A percentile compares a stretch with the other conserved stretches of the same genome.
Evolutionary conservation across 2,113 vertebrate species (phyloP).

Genomic region (Chelonoidis abingdonii): DNA sequence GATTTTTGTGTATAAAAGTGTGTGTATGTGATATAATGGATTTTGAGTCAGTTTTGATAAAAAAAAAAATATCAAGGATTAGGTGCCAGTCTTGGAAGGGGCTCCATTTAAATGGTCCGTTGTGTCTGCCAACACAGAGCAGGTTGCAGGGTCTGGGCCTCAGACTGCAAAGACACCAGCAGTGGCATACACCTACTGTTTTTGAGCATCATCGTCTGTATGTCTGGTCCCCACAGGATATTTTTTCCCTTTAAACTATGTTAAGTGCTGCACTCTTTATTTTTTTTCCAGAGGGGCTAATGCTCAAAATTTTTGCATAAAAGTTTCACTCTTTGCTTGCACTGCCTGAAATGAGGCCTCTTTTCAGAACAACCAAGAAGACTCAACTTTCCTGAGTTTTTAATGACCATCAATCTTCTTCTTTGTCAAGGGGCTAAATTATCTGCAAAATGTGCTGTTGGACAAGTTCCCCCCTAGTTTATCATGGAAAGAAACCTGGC

Average conservation of each 20-base stretch:
- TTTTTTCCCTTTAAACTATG: neutral
- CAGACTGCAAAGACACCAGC: neutral
- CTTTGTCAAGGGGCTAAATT: neutral
- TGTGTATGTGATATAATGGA: neutral
- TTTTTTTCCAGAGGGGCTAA: neutral
- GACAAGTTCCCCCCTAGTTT: neutral
- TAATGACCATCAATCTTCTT: neutral
- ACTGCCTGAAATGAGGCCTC: neutral
- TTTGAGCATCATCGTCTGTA: neutral
- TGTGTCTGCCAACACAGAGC: neutral
- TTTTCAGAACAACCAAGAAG: neutral
- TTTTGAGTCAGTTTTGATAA: neutral
- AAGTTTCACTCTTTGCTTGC: neutral
- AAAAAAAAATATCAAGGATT: neutral
- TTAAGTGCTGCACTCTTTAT: neutral
- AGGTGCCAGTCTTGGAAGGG: neutral
- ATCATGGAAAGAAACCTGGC: neutral
- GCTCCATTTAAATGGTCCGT: rapidly evolving
- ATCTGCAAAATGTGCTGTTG: neutral
- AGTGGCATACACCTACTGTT: neutral
- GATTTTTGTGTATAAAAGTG: neutral
- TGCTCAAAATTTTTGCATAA: neutral
- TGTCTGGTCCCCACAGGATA: neutral
- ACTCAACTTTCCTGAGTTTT: neutral
- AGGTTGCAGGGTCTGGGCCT: neutral